phyloP scores from a whole-genome alignment of 2,113 vertebrate species.

The Cnemophilus loriae region DNA sequence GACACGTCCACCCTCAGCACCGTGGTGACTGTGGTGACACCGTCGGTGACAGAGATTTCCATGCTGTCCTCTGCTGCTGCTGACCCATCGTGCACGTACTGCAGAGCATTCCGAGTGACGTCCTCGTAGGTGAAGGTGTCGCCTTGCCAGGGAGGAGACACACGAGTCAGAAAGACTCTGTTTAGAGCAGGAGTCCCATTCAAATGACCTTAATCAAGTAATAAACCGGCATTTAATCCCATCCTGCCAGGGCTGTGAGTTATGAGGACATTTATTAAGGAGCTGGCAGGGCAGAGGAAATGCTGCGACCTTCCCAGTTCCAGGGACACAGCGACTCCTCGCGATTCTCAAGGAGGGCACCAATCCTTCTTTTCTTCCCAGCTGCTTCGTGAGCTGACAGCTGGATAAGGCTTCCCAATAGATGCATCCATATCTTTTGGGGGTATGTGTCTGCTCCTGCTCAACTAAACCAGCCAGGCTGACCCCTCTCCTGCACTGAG shows the following conservation, averaged over 20 bases:
- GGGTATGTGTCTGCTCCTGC: neutral
- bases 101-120: conserved; percentile 77
- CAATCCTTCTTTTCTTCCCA: neutral
- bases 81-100: conserved; percentile 83
- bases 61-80: conserved; percentile 78
- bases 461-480: neutral
- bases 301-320: neutral
- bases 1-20: conserved; percentile 81
- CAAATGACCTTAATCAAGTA: neutral
- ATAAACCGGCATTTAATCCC: neutral
- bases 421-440: neutral
- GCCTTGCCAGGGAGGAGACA: conserved; percentile 70
- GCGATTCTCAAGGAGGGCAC: neutral
- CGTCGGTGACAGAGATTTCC: conserved; percentile 87
- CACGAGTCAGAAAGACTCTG: neutral
- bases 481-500: neutral
- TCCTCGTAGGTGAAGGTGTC: conserved; percentile 89
- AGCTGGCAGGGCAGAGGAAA: neutral
- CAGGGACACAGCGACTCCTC: fast-evolving
- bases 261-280: neutral
- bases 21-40: conserved; percentile 73
- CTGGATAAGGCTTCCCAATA: neutral
- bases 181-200: neutral
- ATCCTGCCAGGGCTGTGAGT: neutral
- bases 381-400: neutral